Percentiles rank a stretch among this genome's conserved stretches.
Conservation (phyloP, 2,797 vertebrate genomes). For the Chelon labrosus region DNA sequence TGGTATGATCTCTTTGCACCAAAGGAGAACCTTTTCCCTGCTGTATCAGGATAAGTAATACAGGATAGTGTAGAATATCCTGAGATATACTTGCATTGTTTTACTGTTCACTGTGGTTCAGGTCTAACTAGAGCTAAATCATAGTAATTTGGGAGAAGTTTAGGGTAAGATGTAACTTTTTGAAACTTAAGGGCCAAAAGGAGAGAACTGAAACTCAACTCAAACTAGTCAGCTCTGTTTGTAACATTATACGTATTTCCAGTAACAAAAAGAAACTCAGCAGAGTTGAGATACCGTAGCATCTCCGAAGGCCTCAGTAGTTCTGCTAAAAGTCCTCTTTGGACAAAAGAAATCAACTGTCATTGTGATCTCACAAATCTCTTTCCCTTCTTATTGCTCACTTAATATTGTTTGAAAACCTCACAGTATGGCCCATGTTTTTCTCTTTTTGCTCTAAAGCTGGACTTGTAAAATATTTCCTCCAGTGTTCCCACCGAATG, state of each 20-base stretch:
- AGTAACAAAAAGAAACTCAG: background rate
- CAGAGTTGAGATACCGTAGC: background rate
- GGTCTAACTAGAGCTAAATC: background rate
- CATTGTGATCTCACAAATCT: background rate
- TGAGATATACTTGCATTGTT: background rate
- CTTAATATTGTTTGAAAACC: background rate
- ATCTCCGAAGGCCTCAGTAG: background rate
- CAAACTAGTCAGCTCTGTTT: background rate
- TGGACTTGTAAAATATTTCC: too few species aligned
- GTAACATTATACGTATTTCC: background rate
- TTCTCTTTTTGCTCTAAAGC: background rate
- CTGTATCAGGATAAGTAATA: background rate
- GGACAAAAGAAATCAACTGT: too few species aligned
- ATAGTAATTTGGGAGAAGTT: background rate
- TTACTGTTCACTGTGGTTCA: background rate
- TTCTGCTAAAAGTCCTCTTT: background rate
- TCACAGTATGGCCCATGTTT: background rate
- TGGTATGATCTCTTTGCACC: background rate
- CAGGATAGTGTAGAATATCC: background rate
- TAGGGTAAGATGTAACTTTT: background rate
- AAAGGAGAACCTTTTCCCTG: background rate
- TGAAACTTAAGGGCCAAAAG: background rate
- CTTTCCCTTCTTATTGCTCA: background rate
- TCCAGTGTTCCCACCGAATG: too few species aligned
- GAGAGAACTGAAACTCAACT: background rate